These are phyloP conservation scores for Bombylius discolor DNA, from an alignment of 2,888 invertebrate genomes.

Conservation along the genomic window DNA sequence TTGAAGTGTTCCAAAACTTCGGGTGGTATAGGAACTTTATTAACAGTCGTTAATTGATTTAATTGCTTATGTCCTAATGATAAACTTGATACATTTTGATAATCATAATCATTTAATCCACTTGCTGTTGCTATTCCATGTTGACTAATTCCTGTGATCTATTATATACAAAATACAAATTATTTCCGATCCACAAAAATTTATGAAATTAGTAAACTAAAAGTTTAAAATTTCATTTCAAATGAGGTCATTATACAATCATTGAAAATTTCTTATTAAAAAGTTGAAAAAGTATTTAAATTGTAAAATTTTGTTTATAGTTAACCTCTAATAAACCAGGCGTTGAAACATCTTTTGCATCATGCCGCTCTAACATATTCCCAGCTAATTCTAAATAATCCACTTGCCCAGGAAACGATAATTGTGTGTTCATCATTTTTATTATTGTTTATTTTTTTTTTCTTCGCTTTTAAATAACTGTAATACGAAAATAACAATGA, in stretches of 20 bases:
- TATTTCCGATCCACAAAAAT: background rate
- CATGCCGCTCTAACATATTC: constrained; percentile 63
- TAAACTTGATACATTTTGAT: constrained; percentile 63
- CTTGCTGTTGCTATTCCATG: constrained; percentile 71
- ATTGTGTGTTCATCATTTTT: background rate
- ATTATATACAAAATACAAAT: background rate
- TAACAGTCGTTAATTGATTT: constrained; percentile 64
- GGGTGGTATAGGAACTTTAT: constrained; percentile 78
- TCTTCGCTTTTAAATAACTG: too few species aligned
- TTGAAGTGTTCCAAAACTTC: constrained; percentile 92
- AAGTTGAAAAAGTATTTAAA: too few species aligned
- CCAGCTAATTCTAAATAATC: constrained; percentile 67
- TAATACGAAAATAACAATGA: too few species aligned
- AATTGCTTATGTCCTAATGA: constrained; percentile 55
- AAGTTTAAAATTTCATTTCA: background rate
- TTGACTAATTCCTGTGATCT: constrained; percentile 51
- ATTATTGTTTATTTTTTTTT: too few species aligned
- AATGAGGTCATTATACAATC: too few species aligned
- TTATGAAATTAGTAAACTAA: background rate
- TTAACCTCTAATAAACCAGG: constrained; percentile 33
- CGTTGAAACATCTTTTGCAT: constrained; percentile 25
- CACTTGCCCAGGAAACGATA: constrained; percentile 28
- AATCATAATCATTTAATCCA: constrained; percentile 82
- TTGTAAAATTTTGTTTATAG: background rate
- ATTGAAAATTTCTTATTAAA: too few species aligned